These are phyloP conservation scores for Pemphigus obesinymphae DNA, from an alignment of 1,140 invertebrate genomes.

Conservation along the genomic window DNA sequence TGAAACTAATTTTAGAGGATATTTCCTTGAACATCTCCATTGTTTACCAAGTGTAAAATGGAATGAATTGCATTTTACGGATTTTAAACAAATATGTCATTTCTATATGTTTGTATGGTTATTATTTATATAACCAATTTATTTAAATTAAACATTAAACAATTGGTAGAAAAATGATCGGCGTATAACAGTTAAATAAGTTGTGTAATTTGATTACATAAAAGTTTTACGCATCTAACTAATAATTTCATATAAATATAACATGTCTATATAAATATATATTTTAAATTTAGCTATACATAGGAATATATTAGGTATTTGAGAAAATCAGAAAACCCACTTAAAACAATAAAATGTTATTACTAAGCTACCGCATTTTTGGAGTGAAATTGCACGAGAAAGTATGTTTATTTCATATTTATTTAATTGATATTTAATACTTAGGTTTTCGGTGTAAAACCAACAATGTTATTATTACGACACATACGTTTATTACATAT, in stretches of 20 bases:
- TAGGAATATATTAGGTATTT: too few species aligned
- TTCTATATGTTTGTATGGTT: background rate
- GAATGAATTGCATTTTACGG: background rate
- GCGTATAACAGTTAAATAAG: background rate
- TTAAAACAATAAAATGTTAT: background rate
- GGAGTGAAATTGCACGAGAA: background rate
- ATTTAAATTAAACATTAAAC: background rate
- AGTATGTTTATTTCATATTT: background rate
- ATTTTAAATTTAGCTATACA: too few species aligned
- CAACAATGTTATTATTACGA: background rate
- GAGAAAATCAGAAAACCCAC: background rate
- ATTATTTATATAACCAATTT: background rate
- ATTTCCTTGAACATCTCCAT: background rate
- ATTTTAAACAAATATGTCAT: background rate
- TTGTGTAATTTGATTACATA: background rate
- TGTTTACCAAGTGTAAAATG: background rate
- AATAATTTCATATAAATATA: background rate
- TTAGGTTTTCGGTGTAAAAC: background rate
- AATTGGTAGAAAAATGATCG: background rate
- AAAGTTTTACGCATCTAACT: background rate
- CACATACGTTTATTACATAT: background rate
- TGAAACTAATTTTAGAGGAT: background rate
- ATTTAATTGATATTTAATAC: background rate
- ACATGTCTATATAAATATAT: background rate
- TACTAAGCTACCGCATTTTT: background rate